Evolutionary conservation across 53 echinoderm and acorn worm genomes (phyloP).

Genomic region (Luidia sarsii): DNA sequence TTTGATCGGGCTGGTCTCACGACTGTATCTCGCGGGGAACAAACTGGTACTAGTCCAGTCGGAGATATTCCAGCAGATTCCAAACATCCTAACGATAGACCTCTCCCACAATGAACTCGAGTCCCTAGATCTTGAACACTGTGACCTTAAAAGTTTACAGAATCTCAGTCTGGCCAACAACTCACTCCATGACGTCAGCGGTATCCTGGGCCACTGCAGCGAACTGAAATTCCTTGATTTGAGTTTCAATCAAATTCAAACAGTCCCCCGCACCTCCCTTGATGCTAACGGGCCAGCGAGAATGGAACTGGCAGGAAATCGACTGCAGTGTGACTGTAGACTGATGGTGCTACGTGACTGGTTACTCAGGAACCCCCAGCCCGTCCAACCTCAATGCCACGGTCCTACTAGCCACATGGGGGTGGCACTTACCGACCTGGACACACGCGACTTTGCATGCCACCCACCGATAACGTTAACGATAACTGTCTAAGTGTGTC

Average conservation of each 20-base stretch:
- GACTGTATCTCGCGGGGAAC: conserved; percentile 25
- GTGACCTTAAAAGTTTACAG: not conserved
- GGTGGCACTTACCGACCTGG: conserved; percentile 2
- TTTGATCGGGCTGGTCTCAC: conserved; percentile 22
- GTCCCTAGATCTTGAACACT: not conserved
- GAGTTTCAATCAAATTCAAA: conserved; percentile 20
- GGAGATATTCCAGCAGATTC: conserved; percentile 12
- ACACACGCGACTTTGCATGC: not conserved
- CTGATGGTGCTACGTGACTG: conserved; percentile 58
- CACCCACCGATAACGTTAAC: conserved; percentile 5
- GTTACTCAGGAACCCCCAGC: conserved; percentile 13
- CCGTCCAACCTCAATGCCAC: not conserved
- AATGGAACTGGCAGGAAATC: conserved; percentile 71
- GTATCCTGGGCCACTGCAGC: conserved; percentile 2
- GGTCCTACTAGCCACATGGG: not conserved
- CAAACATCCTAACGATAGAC: not conserved
- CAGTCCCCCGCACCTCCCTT: conserved; percentile 5
- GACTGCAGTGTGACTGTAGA: conserved; percentile 88
- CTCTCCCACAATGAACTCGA: conserved; percentile 28
- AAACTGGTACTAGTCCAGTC: conserved; percentile 6
- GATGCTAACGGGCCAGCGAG: not conserved
- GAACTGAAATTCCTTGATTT: conserved; percentile 1
- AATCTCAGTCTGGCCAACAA: not conserved
- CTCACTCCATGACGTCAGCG: not conserved
- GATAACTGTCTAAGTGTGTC: not conserved